Conservation (phyloP, 2,113 vertebrate species). For the Larimichthys crocea region DNA sequence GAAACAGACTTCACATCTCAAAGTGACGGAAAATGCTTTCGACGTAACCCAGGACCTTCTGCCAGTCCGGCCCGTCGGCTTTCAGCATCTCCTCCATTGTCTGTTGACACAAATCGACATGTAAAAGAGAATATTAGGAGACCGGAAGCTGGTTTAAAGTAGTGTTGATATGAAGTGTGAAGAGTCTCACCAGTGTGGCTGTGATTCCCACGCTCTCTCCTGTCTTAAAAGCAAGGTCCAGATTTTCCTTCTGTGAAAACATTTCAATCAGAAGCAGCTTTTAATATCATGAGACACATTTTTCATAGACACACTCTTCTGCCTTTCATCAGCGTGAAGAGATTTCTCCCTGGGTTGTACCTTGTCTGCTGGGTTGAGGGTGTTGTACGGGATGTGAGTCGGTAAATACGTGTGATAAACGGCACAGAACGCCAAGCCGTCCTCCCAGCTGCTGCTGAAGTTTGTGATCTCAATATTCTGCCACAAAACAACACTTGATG, state of each 20-base stretch:
- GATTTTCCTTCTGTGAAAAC: conserved; percentile 74
- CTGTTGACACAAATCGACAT: conserved; percentile 53
- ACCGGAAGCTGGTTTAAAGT: too few species aligned
- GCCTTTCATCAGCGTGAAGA: too few species aligned
- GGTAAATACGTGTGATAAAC: conserved; percentile 83
- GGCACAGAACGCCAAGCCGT: conserved; percentile 84
- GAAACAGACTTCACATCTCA: conserved; percentile 75
- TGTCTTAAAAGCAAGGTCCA: conserved; percentile 77
- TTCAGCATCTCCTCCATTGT: conserved; percentile 82
- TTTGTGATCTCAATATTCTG: conserved; percentile 86
- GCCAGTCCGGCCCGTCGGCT: conserved; percentile 82
- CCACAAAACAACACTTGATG: conserved; percentile 5
- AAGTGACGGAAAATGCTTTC: conserved; percentile 84
- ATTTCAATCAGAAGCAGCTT: not conserved
- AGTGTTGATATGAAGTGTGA: too few species aligned
- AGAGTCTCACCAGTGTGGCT: conserved; percentile 74
- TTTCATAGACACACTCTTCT: not conserved
- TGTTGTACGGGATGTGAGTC: conserved; percentile 70
- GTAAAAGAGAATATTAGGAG: not conserved
- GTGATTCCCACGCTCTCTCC: conserved; percentile 78
- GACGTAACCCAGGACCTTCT: conserved; percentile 83
- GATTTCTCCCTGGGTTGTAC: conserved; percentile 37
- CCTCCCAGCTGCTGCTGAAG: conserved; percentile 86
- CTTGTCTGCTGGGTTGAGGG: conserved; percentile 74
- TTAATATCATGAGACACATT: not conserved